Evolutionary conservation across 2,113 vertebrate genomes (phyloP).

Genomic region (Dendrocopos noguchii): DNA sequence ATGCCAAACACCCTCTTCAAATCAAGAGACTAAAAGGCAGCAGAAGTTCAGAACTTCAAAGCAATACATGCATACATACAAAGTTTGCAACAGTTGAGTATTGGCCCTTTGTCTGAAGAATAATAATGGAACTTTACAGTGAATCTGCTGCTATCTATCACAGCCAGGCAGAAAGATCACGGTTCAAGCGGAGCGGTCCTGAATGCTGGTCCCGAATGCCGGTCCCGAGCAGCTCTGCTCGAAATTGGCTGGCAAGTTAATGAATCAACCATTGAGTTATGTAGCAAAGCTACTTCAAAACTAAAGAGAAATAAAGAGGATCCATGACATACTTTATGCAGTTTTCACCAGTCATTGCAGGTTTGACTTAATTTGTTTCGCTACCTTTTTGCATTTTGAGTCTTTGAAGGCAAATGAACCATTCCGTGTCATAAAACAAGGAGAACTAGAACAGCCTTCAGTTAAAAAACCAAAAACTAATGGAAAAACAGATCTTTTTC

Average conservation of each 20-base stretch:
- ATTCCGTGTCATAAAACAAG: slow-evolving; percentile 67
- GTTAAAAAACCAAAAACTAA: slow-evolving; percentile 58
- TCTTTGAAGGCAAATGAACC: slow-evolving; percentile 69
- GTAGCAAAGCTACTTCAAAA: slow-evolving; percentile 36
- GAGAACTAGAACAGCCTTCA: slow-evolving; percentile 68
- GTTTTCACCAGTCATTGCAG: slow-evolving; percentile 60
- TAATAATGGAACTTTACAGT: not conserved
- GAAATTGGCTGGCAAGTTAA: slow-evolving; percentile 22
- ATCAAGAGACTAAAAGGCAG: not conserved
- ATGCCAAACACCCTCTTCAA: not conserved
- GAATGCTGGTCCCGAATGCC: too few species aligned
- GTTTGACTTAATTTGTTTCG: slow-evolving; percentile 70
- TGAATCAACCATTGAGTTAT: not conserved
- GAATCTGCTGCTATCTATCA: not conserved
- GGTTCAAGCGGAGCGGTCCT: too few species aligned
- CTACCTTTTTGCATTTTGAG: slow-evolving; percentile 28
- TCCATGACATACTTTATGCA: slow-evolving; percentile 31
- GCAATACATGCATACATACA: not conserved
- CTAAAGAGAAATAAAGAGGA: slow-evolving; percentile 20
- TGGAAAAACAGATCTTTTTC: slow-evolving; percentile 60
- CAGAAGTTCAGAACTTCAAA: not conserved
- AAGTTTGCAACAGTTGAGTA: not conserved
- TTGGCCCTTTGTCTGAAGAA: not conserved
- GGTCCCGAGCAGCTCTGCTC: too few species aligned
- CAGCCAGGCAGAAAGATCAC: too few species aligned